Base-by-base conservation (phyloP, 2,888 invertebrate genomes). In the Cabera pusaria region DNA sequence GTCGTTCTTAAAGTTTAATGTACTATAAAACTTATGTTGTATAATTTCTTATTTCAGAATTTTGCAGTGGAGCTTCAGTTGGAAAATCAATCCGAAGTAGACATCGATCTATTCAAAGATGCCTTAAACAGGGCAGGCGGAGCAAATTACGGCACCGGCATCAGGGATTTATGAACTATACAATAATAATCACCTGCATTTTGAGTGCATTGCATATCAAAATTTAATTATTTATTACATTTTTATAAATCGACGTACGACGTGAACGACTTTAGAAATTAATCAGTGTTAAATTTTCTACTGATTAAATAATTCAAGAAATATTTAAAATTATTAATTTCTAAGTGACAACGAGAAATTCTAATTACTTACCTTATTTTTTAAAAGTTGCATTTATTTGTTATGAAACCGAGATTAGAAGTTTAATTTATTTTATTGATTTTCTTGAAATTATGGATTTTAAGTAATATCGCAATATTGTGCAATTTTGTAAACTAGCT, bases 91-190 rank as follows among this genome's bases (percentile, higher is more conserved):
- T 82, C 90, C 19, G 95, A 95, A 65, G 90, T 95, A 74, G 92
- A 92, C 64, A 90, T 93, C 65, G 92, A 93, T 52, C 90, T 91
- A 69, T 93, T 95, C 72, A 91, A 91, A 61, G 92, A 92, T 37
- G 92, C 92, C 44, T 75, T 95, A 61, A 92, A 91, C 60, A 92
- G 92, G 69, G 95, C 94, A 40, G 94, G 95, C 18, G 95, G 95
- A 50, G 95, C 95, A 35, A 94, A 95, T 79, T 95, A 95, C 64
- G 95, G 95, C 29, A 95, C 94, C 26, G 95, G 95, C 22, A 87
- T 93, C 55, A 90, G 94, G 68, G 93, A 93, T 65, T 90, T 87
- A 85, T 90, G 87, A 90, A 82, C 73, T 72, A 56, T 65, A 65
- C 58, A 64, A 56, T 52, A 64, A 57, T 53, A 52, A 44, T 59